Evolutionary conservation across 2,888 invertebrate genomes (phyloP).

Genomic region (Lydus trimaculatus): DNA sequence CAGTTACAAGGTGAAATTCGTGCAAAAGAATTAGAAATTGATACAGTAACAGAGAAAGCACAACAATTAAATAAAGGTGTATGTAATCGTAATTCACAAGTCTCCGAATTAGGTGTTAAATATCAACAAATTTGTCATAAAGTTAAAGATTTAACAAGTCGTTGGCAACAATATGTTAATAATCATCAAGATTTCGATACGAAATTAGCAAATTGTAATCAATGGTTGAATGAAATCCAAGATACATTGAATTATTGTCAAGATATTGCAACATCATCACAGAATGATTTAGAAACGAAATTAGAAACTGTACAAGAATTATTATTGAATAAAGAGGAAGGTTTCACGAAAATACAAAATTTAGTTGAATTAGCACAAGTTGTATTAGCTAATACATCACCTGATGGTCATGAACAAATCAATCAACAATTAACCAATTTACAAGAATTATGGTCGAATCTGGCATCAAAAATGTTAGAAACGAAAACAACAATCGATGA

Average conservation of each 20-base stretch:
- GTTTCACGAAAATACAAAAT: slow-evolving; percentile 85
- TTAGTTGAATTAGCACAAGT: slow-evolving; percentile 91
- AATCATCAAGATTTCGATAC: slow-evolving; percentile 88
- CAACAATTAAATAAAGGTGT: slow-evolving; percentile 82
- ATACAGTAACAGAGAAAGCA: slow-evolving; percentile 89
- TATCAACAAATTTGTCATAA: slow-evolving; percentile 90
- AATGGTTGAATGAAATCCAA: slow-evolving; percentile 83
- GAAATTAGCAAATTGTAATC: slow-evolving; percentile 78
- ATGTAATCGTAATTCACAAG: slow-evolving; percentile 79
- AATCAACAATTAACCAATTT: slow-evolving; percentile 82
- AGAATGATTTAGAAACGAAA: slow-evolving; percentile 86
- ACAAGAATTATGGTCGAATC: slow-evolving; percentile 89
- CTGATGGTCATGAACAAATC: slow-evolving; percentile 85
- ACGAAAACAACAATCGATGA: slow-evolving; percentile 88
- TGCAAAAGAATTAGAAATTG: slow-evolving; percentile 91
- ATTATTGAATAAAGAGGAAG: slow-evolving; percentile 90
- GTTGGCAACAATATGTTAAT: slow-evolving; percentile 92
- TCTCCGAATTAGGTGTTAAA: slow-evolving; percentile 89
- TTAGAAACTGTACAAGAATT: slow-evolving; percentile 86
- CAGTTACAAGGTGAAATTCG: slow-evolving; percentile 85
- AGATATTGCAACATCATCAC: slow-evolving; percentile 77
- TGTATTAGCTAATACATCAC: slow-evolving; percentile 90
- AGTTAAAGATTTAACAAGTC: slow-evolving; percentile 87
- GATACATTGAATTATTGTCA: slow-evolving; percentile 89
- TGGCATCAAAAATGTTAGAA: slow-evolving; percentile 88